Percentiles rank a stretch among this genome's conserved stretches.
Conservation (phyloP, 2,797 vertebrate species). For the Acrocephalus scirpaceus region DNA sequence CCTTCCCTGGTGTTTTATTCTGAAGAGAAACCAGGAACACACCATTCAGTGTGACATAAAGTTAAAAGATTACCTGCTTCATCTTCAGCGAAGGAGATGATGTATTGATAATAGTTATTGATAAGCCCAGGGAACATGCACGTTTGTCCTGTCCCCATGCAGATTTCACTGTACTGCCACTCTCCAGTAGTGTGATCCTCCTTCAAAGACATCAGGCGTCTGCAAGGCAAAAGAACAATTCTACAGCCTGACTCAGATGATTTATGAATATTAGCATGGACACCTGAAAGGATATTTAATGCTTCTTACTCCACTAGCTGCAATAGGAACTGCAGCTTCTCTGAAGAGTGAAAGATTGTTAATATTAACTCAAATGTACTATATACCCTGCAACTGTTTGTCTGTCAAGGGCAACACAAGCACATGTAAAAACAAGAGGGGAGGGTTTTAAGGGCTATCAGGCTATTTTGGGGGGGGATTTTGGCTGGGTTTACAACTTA, state of each 20-base stretch:
- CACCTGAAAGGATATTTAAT: neutral
- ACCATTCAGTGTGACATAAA: neutral
- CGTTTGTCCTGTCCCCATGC: conserved; percentile 90
- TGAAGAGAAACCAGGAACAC: neutral
- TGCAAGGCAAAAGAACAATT: conserved; percentile 58
- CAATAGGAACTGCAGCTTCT: neutral
- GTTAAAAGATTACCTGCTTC: conserved; percentile 84
- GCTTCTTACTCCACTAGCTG: neutral
- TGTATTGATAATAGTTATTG: conserved; percentile 92
- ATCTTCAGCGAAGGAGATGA: conserved; percentile 96
- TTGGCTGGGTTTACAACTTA: neutral
- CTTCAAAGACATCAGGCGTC: conserved; percentile 91
- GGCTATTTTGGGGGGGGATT: rapidly evolving
- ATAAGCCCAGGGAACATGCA: conserved; percentile 92
- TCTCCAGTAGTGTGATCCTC: conserved; percentile 79
- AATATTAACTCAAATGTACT: neutral
- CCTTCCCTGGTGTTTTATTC: neutral
- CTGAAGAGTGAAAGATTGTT: neutral
- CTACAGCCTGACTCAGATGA: neutral
- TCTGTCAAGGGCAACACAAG: neutral
- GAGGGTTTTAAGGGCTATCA: neutral
- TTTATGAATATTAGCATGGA: neutral
- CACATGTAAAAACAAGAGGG: neutral
- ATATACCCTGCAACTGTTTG: neutral
- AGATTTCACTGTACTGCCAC: conserved; percentile 91